phyloP scores from a whole-genome alignment of 30 jellyfish, hydroid and myxozoan species.

The Cassiopea andromeda region DNA sequence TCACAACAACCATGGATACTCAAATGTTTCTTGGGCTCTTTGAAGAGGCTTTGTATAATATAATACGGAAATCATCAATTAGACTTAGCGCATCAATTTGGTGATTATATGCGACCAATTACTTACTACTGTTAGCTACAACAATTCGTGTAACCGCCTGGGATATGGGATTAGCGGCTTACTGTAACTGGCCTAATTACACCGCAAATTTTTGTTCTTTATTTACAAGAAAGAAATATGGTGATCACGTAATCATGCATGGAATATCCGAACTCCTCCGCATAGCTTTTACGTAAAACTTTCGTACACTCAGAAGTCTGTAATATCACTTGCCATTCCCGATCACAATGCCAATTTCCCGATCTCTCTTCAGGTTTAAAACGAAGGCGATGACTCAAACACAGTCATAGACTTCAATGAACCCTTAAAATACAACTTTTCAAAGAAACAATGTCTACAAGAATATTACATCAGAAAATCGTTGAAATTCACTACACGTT shows the following conservation, averaged over 20 bases:
- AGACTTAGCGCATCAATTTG: slow-evolving; percentile 8
- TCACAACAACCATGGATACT: neutral
- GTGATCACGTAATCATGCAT: neutral
- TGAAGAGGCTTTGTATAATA: neutral
- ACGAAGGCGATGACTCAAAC: no score
- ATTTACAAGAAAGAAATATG: neutral
- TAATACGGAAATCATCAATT: slow-evolving; percentile 20
- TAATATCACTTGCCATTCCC: no score
- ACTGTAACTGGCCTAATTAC: slow-evolving; percentile 43
- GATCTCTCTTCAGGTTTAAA: no score
- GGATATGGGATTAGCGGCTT: slow-evolving; percentile 10
- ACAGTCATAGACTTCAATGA: no score
- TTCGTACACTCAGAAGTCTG: no score
- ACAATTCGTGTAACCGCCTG: slow-evolving; percentile 14
- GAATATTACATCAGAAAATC: no score
- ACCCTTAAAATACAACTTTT: no score
- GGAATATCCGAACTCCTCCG: neutral
- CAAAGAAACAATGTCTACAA: no score
- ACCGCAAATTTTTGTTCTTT: slow-evolving; percentile 22
- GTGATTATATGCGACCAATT: slow-evolving; percentile 34
- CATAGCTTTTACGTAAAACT: neutral
- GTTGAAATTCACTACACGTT: no score
- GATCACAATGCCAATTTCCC: no score
- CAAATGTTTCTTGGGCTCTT: neutral
- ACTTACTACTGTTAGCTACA: slow-evolving; percentile 28